Conservation (phyloP, 2,888 invertebrate species). For the Trissolcus japonicus region DNA sequence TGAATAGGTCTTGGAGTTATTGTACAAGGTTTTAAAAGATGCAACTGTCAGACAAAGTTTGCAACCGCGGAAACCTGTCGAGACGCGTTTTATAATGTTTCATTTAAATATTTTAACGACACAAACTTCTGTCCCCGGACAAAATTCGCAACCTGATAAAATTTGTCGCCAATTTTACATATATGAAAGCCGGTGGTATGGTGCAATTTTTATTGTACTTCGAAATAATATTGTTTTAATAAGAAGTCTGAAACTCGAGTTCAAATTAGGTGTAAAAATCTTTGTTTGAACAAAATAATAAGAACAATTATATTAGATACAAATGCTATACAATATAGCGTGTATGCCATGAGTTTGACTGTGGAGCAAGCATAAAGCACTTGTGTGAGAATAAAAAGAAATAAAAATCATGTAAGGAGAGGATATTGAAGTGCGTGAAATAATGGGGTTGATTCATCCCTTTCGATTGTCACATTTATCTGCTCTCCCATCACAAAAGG, state of each 20-base stretch:
- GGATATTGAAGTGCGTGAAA: constrained; percentile 40
- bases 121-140: background rate
- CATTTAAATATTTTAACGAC: constrained; percentile 23
- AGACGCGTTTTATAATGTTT: constrained; percentile 22
- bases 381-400: constrained; percentile 5
- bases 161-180: background rate
- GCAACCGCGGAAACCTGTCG: constrained; percentile 10
- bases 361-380: constrained; percentile 24
- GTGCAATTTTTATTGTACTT: background rate
- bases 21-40: constrained; percentile 46
- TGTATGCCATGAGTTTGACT: constrained; percentile 19
- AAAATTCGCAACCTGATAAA: too few species aligned
- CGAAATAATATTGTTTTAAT: background rate
- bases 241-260: background rate
- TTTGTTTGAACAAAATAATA: too few species aligned
- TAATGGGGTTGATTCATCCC: constrained; percentile 49
- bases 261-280: too few species aligned
- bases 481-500: constrained; percentile 39
- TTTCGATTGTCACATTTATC: constrained; percentile 50
- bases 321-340: constrained; percentile 4
- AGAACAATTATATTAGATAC: too few species aligned
- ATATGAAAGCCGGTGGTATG: background rate
- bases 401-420: constrained; percentile 30
- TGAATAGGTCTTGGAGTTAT: constrained; percentile 50
- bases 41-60: constrained; percentile 41